Base-by-base conservation (phyloP, 2,888 invertebrate species). In the Drosophila percnosoma region DNA sequence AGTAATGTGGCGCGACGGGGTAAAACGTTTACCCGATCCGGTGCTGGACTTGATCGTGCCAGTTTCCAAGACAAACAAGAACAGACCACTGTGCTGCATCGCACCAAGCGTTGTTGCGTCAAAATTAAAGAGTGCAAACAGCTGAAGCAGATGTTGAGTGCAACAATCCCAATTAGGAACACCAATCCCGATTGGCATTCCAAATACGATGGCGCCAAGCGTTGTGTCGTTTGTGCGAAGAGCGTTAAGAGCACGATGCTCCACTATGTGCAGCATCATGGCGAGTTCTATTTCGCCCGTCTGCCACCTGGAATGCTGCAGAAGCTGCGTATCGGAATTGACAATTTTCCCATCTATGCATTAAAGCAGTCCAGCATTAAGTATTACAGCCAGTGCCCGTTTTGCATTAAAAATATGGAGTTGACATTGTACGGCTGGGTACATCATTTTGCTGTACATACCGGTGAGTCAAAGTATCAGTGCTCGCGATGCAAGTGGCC, bases 361-460 rank as follows among this genome's bases (percentile, higher is more conserved):
- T 18, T 66, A 0, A 0, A 0, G 4, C 2, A 1, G 1, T 0
- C 0, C 60, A 11, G 1, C 18, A 8, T 5, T 0, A 71, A 57
- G 8, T 89, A 78, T 65, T 75, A 77, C 27, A 78, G 88, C 68
- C 75, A 73, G 7, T 92, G 92, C 65, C 90, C 91, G 2, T 93
- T 93, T 53, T 93, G 93, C 64, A 49, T 68, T 13, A 82, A 83
- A 18, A 68, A 77, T 6, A 68, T 87, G 15, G 69, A 84, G 3
- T 80, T 83, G 1, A 21, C 75, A 0, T 70, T 70, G 0, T 21
- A 45, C 2, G 40, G 69, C 18, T 92, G 93, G 92, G 52, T 95
- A 86, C 96, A 96, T 90, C 97, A 97, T 87, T 94, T 96, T 48
- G 95, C 95, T 29, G 94, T 93, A 54, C 97, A 97, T 72, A 97